phyloP scores from a whole-genome alignment of 2,797 vertebrate genomes.

The Pseudopleuronectes americanus region DNA sequence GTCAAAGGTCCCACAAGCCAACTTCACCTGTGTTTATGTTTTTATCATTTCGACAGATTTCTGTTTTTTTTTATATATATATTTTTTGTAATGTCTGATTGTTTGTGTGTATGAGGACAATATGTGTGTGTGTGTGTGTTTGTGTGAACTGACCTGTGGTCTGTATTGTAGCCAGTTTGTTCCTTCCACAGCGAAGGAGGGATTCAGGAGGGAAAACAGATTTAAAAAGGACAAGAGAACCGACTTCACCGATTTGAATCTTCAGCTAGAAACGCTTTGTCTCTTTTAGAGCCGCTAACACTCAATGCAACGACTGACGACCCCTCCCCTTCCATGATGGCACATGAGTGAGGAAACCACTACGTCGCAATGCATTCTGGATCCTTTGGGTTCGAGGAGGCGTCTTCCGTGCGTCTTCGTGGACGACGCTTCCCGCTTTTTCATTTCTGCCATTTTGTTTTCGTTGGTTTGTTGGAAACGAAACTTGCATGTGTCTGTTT shows the following conservation, averaged over 20 bases:
- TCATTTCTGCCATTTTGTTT: neutral
- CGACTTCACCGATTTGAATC: constrained; percentile 1
- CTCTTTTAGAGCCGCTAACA: constrained; percentile 29
- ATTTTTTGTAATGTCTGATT: constrained; percentile 57
- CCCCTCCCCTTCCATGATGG: constrained; percentile 69
- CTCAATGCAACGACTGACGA: constrained; percentile 62
- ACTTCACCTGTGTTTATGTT: constrained; percentile 74
- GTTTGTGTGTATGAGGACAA: neutral
- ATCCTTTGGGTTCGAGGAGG: constrained; percentile 66
- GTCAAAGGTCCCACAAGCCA: constrained; percentile 85
- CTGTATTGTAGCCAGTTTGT: constrained; percentile 59
- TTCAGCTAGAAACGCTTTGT: neutral
- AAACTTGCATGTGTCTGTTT: constrained; percentile 89
- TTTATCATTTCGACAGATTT: constrained; percentile 23
- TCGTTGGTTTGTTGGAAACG: constrained; percentile 82
- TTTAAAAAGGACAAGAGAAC: neutral
- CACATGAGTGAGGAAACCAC: constrained; percentile 87
- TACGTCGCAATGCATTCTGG: constrained; percentile 74
- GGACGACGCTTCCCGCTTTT: neutral
- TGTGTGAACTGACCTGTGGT: constrained; percentile 48
- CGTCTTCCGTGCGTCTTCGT: constrained; percentile 74
- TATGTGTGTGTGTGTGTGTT: constrained; percentile 2
- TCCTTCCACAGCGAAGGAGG: constrained; percentile 70
- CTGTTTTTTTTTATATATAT: constrained; percentile 31
- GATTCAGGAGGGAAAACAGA: constrained; percentile 44